Evolutionary conservation across 1,140 invertebrate species (phyloP), one percentile per base, ranked within the genome.

Genomic region (Elymnias hypermnestra): DNA sequence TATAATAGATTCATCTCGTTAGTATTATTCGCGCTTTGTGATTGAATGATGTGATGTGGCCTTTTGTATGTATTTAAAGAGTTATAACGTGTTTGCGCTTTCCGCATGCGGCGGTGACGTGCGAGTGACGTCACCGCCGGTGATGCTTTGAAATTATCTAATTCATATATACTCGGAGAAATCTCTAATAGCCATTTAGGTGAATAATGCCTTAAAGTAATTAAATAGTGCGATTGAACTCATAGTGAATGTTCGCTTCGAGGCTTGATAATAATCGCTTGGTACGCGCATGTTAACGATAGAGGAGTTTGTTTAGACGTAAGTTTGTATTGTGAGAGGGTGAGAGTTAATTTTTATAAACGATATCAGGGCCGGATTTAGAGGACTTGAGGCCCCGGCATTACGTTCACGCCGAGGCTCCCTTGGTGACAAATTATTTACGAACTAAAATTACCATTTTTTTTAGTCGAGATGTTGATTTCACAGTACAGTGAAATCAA

Each of bases 21-120:
- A 53, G 41, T 31, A 33, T 47, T 38, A 51, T 67, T 63, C 63
- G 71, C 81, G 81, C 78, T 83, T 83, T 74, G 78, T 85, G 82
- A 85, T 75, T 79, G 82, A 76, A 83, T 79, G 77, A 84, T 82
- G 78, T 83, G 82, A 72, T 83, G 82, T 83, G 82, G 82, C 82
- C 82, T 85, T 76, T 82, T 79, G 75, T 75, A 85, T 77, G 72
- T 77, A 65, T 60, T 72, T 68, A 70, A 72, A 66, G 68, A 62
- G 52, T 33, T 71, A 58, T 77, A 71, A 70, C 55, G 62, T 67
- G 51, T 64, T 75, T 77, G 65, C 59, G 81, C 81, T 84, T 84
- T 74, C 72, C 70, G 74, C 74, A 72, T 76, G n/a, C n/a, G n/a
- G n/a, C 68, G 62, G 58, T 59, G 60, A 53, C 74, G 51, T 68